A percentile compares a stretch with the other conserved stretches of the same genome.
These are phyloP conservation scores for Drosophila varians DNA, from an alignment of 1,140 invertebrate genomes.

Conservation along the genomic window DNA sequence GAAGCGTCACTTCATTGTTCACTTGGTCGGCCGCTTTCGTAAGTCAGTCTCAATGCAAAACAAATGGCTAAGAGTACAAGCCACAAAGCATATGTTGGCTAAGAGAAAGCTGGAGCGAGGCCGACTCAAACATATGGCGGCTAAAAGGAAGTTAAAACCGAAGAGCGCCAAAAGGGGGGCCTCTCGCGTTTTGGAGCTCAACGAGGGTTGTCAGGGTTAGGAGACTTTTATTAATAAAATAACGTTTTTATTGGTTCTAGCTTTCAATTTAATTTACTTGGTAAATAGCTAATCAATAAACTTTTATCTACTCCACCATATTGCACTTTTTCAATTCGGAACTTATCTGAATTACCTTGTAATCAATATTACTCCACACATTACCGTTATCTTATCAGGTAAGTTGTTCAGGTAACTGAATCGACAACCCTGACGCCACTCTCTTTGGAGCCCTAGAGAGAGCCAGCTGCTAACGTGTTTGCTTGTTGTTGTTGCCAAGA, in stretches of 20 bases:
- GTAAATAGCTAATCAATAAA: background rate
- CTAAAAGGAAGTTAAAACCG: constrained; percentile 6
- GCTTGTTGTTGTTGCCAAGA: constrained; percentile 71
- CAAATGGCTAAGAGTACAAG: constrained; percentile 43
- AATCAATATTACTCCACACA: background rate
- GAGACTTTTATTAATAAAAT: background rate
- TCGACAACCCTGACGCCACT: constrained; percentile 39
- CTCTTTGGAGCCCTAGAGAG: constrained; percentile 7
- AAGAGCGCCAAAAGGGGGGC: constrained; percentile 18
- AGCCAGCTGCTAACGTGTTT: constrained; percentile 31
- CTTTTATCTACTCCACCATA: constrained; percentile 6
- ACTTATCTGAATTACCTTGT: constrained; percentile 35
- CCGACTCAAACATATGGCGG: constrained; percentile 9
- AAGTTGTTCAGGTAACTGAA: background rate
- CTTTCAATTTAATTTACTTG: background rate
- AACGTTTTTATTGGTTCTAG: constrained; percentile 4
- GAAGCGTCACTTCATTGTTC: constrained; percentile 49
- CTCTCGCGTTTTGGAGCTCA: constrained; percentile 10
- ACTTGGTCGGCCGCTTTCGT: constrained; percentile 72
- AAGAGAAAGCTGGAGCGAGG: constrained; percentile 40
- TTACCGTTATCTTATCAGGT: constrained; percentile 7
- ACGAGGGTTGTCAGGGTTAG: constrained; percentile 3
- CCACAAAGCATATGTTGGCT: constrained; percentile 29
- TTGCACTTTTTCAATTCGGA: constrained; percentile 19
- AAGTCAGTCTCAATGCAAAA: constrained; percentile 56